phyloP scores from a whole-genome alignment of 2,888 invertebrate species.

The Drosophila koepferae region DNA sequence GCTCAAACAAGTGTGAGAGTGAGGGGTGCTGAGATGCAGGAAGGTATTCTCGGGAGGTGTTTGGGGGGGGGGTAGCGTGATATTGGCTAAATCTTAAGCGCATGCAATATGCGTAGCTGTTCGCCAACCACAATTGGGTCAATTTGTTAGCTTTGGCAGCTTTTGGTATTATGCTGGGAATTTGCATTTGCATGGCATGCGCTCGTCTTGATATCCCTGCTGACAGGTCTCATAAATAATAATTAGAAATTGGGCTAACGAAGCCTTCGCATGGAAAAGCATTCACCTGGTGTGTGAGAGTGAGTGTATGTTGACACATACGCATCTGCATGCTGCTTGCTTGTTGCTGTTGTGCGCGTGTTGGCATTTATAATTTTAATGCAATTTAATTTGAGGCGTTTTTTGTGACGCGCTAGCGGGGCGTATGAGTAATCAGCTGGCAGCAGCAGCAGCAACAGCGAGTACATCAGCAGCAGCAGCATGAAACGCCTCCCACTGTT shows the following conservation, averaged over 20 bases:
- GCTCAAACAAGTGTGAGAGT: background rate
- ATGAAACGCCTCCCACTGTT: conserved; percentile 32
- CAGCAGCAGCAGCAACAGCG: background rate
- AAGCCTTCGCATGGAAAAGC: conserved; percentile 56
- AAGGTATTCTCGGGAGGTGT: no score
- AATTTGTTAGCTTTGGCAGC: conserved; percentile 25
- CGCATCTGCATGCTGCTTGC: conserved; percentile 28
- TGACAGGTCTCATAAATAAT: conserved; percentile 66
- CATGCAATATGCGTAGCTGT: background rate
- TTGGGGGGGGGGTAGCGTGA: background rate
- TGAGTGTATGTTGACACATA: conserved; percentile 37
- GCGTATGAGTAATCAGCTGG: conserved; percentile 75
- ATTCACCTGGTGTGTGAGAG: conserved; percentile 33
- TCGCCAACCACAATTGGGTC: background rate
- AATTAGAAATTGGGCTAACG: conserved; percentile 59
- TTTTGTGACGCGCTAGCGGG: conserved; percentile 46
- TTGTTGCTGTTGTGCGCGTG: conserved; percentile 30
- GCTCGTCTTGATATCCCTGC: conserved; percentile 32
- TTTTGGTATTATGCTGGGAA: conserved; percentile 9
- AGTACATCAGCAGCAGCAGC: conserved; percentile 5
- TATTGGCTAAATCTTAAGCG: background rate
- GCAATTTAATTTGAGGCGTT: conserved; percentile 64
- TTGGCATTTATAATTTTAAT: conserved; percentile 65
- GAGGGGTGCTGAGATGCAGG: background rate
- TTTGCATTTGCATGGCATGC: conserved; percentile 19